Conservation (phyloP, 1,140 invertebrate genomes). For the Drosophila yakuba region DNA sequence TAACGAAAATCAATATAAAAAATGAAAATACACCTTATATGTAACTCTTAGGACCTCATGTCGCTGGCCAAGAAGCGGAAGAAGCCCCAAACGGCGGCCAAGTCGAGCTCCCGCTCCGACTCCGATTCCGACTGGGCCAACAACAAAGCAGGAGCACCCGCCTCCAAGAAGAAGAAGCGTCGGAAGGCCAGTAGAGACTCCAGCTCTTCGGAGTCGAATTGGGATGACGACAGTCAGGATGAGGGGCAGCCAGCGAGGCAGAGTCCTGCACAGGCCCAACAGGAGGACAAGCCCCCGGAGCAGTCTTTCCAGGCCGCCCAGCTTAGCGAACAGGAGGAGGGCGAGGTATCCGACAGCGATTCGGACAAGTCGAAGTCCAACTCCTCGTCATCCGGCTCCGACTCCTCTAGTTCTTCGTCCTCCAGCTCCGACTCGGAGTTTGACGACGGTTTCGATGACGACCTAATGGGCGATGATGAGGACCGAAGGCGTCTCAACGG, state of each 20-base stretch:
- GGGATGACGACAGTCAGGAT: slow-evolving; percentile 70
- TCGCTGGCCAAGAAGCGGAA: slow-evolving; percentile 95
- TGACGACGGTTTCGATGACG: slow-evolving; percentile 94
- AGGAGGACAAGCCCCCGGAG: slow-evolving; percentile 20
- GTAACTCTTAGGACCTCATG: slow-evolving; percentile 90
- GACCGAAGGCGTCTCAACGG: slow-evolving; percentile 94
- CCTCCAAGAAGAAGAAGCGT: slow-evolving; percentile 88
- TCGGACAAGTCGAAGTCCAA: slow-evolving; percentile 67
- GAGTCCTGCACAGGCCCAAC: neutral
- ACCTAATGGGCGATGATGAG: slow-evolving; percentile 98
- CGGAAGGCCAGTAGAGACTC: slow-evolving; percentile 87
- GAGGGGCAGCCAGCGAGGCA: slow-evolving; percentile 27
- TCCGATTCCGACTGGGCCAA: slow-evolving; percentile 87
- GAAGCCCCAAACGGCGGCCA: slow-evolving; percentile 85
- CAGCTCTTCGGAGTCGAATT: slow-evolving; percentile 86
- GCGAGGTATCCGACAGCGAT: slow-evolving; percentile 77
- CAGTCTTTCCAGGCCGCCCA: neutral
- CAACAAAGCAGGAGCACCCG: slow-evolving; percentile 69
- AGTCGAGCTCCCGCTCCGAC: slow-evolving; percentile 84
- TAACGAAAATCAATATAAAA: slow-evolving; percentile 59
- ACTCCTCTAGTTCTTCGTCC: slow-evolving; percentile 76
- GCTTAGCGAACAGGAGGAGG: slow-evolving; percentile 72
- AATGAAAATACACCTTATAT: slow-evolving; percentile 10
- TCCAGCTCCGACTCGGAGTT: slow-evolving; percentile 86
- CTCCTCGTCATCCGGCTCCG: slow-evolving; percentile 46